A percentile compares a stretch with the other conserved stretches of the same genome.
These are phyloP conservation scores for Tethya wilhelma DNA, from an alignment of 37 sponge, comb jelly and placozoan genomes.

Conservation along the genomic window DNA sequence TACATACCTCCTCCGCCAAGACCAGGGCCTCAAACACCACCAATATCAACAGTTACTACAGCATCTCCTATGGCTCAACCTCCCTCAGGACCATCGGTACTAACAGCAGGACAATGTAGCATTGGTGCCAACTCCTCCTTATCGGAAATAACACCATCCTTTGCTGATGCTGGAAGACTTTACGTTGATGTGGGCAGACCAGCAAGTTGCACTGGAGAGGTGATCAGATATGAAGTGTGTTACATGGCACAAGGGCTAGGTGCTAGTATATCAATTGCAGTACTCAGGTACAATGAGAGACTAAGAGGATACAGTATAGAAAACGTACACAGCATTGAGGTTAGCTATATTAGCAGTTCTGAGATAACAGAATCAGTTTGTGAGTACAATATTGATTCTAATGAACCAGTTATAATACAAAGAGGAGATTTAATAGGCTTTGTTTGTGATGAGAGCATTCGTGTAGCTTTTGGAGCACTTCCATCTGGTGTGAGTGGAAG, in stretches of 20 bases:
- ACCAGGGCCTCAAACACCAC: too few species aligned
- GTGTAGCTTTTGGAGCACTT: neutral
- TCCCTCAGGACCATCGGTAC: neutral
- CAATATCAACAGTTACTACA: too few species aligned
- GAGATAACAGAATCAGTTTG: neutral
- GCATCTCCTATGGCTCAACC: too few species aligned
- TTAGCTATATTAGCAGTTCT: neutral
- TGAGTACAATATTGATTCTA: neutral
- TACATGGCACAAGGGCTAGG: neutral
- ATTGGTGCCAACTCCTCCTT: neutral
- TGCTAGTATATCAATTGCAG: neutral
- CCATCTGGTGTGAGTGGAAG: neutral
- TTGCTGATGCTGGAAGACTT: neutral
- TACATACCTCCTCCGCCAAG: too few species aligned
- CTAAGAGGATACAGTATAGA: neutral
- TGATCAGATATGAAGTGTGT: slow-evolving; percentile 17
- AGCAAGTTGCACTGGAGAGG: slow-evolving; percentile 23
- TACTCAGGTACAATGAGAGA: neutral
- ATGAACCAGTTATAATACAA: neutral
- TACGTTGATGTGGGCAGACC: slow-evolving; percentile 11
- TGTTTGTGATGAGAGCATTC: neutral
- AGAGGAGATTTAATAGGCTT: slow-evolving; percentile 36
- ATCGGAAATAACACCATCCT: neutral
- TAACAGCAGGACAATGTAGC: neutral
- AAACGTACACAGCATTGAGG: neutral